Conservation (phyloP, 2,113 vertebrate species). For the Equus quagga region DNA sequence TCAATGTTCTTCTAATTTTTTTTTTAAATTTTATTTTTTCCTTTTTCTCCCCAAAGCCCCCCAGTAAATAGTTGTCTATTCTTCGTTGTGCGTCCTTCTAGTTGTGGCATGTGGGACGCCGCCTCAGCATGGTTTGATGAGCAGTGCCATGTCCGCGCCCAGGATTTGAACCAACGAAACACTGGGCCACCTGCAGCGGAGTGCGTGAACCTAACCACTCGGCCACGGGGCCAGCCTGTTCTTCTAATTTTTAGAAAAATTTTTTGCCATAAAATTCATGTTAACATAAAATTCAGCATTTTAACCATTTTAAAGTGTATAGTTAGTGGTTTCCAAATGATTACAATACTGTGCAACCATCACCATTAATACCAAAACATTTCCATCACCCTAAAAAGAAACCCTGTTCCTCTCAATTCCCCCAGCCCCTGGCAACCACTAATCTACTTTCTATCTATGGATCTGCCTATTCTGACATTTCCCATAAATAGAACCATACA, state of each 20-base stretch:
- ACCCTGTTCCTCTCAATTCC: neutral
- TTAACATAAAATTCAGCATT: neutral
- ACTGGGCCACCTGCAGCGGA: too few species aligned
- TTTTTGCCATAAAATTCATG: neutral
- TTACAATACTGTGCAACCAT: neutral
- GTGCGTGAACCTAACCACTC: too few species aligned
- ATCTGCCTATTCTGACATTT: slow-evolving; percentile 22
- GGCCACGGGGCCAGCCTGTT: neutral
- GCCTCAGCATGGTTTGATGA: too few species aligned
- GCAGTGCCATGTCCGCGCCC: too few species aligned
- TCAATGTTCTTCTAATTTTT: neutral
- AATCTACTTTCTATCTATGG: neutral
- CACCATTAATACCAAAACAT: slow-evolving; percentile 25
- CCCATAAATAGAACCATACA: neutral
- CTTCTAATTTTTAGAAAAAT: slow-evolving; percentile 14
- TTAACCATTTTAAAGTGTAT: neutral
- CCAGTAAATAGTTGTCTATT: too few species aligned
- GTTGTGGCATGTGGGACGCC: too few species aligned
- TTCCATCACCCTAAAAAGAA: neutral
- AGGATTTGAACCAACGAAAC: too few species aligned
- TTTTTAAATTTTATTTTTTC: too few species aligned
- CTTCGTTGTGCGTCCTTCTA: too few species aligned
- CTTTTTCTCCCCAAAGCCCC: too few species aligned
- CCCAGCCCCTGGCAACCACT: neutral
- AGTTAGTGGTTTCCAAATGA: slow-evolving; percentile 38